Percentiles rank a stretch among this genome's conserved stretches.
These are phyloP conservation scores for Hestina assimilis DNA, from an alignment of 1,140 invertebrate genomes.

Conservation along the genomic window DNA sequence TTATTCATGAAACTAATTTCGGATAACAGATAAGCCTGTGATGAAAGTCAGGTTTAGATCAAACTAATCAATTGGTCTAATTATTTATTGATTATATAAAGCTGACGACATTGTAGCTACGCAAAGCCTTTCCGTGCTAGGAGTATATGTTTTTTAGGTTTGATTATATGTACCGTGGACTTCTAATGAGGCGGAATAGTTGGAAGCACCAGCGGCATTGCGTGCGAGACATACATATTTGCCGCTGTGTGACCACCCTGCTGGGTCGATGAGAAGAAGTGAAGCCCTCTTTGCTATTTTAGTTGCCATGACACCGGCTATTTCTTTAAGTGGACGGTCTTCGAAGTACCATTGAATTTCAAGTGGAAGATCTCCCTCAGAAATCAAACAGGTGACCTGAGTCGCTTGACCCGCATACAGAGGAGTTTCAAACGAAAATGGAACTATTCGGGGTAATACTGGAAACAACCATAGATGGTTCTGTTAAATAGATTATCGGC, in stretches of 20 bases:
- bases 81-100: slow-evolving; percentile 23
- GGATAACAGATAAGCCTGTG: not conserved
- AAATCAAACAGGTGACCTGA: slow-evolving; percentile 85
- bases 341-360: slow-evolving; percentile 87
- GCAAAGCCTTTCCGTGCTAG: slow-evolving; percentile 74
- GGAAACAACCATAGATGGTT: slow-evolving; percentile 76
- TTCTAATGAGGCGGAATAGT: slow-evolving; percentile 82
- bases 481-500: slow-evolving; percentile 54
- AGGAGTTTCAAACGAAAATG: slow-evolving; percentile 84
- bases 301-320: slow-evolving; percentile 80
- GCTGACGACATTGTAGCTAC: slow-evolving; percentile 59
- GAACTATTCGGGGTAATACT: slow-evolving; percentile 86
- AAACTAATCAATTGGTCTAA: slow-evolving; percentile 5
- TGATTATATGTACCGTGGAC: slow-evolving; percentile 80
- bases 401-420: slow-evolving; percentile 85
- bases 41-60: slow-evolving; percentile 9
- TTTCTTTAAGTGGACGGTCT: slow-evolving; percentile 81
- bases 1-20: not conserved
- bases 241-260: slow-evolving; percentile 91
- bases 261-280: slow-evolving; percentile 81
- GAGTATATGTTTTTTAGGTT: slow-evolving; percentile 52
- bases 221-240: slow-evolving; percentile 94
- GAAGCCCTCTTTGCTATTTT: slow-evolving; percentile 85
- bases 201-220: slow-evolving; percentile 92
- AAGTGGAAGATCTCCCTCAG: slow-evolving; percentile 91